Evolutionary conservation across 2,113 vertebrate species (phyloP), one percentile per base, ranked within the genome.

Genomic region (Paradoxurus hermaphroditus): DNA sequence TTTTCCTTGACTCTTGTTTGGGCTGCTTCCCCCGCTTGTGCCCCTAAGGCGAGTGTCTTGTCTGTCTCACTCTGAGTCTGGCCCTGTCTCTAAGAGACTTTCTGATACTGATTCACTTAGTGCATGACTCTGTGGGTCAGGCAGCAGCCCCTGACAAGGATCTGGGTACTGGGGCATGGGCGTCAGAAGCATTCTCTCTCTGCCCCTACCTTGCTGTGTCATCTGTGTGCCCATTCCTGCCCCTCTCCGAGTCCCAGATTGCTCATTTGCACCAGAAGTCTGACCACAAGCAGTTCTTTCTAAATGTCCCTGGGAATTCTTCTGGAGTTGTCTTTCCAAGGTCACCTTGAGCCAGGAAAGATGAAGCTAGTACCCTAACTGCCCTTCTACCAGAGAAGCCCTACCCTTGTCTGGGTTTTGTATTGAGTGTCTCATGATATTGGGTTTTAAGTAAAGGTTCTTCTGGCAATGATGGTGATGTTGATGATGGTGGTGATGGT

Each of bases 401-500:
- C 5, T 90, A 23, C 2, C 39, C 25, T 62, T 75, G 16, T 9
- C 3, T 49, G 46, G 25, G 56, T 49, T 73, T 49, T 31, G 7
- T 63, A n/a, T 19, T 63, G 70, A 65, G 15, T 77, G 51, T 34
- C 56, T 84, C 9, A 19, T 15, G 19, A n/a, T 34, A 21, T 2
- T 34, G 82, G n/a, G 44, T 39, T 75, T 92, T n/a, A 73, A 73
- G 39, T 36, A 72, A 29, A 83, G 2, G 4, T 53, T 29, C 79
- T 46, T 31, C 39, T 83, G 51, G 3, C 56, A 53, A 2, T 36
- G 31, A 36, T 29, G 49, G 11, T 13, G 21, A n/a, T 27, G 29
- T 4, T 36, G 34, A 1, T 25, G 84, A 21, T n/a, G 41, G 3
- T 44, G 36, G 0, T 21, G 29, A 0, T 46, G 59, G 7, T 21